Conservation (phyloP, 2,888 invertebrate species). For the Neria commutata region DNA sequence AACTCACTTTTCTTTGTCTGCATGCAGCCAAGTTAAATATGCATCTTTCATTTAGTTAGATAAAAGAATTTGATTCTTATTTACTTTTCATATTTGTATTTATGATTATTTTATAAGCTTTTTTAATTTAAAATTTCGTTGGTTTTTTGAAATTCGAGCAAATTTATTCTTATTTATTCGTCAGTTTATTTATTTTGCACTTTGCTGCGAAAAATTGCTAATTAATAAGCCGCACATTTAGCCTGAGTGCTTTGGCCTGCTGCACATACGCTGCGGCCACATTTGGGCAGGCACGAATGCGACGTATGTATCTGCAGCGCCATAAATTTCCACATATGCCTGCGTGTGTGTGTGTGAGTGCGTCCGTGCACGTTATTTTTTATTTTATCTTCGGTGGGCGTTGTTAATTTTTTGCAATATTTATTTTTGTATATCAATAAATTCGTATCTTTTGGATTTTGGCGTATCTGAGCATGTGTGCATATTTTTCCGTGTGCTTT, state of each 20-base stretch:
- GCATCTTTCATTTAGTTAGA: too few species aligned
- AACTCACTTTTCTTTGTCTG: too few species aligned
- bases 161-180: too few species aligned
- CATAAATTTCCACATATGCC: background rate
- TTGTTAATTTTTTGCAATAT: conserved; percentile 4
- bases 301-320: background rate
- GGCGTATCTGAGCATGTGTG: background rate
- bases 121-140: too few species aligned
- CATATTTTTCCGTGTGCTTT: background rate
- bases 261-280: background rate
- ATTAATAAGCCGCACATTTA: background rate
- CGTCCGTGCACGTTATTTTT: background rate
- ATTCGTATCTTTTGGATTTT: background rate
- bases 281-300: background rate
- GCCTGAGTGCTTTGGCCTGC: too few species aligned
- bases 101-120: too few species aligned
- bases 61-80: too few species aligned
- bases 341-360: background rate
- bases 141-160: too few species aligned
- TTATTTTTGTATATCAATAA: background rate
- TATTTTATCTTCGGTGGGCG: conserved; percentile 7
- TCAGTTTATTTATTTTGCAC: too few species aligned
- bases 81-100: too few species aligned
- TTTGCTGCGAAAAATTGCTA: background rate
- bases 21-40: too few species aligned